These are phyloP conservation scores for Micropoecilia bifurca DNA, from an alignment of 2,797 vertebrate species.

Conservation along the genomic window DNA sequence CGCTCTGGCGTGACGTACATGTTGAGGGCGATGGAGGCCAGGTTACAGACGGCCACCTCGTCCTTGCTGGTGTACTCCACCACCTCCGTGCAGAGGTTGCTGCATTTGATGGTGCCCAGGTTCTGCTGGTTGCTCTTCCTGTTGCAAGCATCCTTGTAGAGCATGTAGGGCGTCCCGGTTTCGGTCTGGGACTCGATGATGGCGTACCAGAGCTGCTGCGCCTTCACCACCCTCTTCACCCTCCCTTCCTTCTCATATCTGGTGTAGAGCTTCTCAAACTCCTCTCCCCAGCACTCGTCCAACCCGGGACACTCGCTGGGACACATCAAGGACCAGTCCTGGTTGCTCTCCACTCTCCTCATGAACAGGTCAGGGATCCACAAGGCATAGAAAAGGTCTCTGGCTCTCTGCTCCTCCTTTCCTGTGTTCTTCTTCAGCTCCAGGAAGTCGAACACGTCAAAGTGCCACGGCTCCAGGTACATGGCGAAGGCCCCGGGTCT, in stretches of 20 bases:
- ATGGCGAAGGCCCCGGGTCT: slow-evolving; percentile 97
- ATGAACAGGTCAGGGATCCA: slow-evolving; percentile 99
- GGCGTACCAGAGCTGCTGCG: slow-evolving; percentile 96
- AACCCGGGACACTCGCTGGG: slow-evolving; percentile 93
- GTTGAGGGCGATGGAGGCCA: slow-evolving; percentile 95
- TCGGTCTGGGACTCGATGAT: slow-evolving; percentile 98
- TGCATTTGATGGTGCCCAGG: slow-evolving; percentile 95
- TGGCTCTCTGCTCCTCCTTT: slow-evolving; percentile 95
- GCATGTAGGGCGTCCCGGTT: slow-evolving; percentile 96
- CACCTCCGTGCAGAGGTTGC: slow-evolving; percentile 96
- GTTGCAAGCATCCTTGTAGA: slow-evolving; percentile 98
- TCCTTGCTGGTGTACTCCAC: slow-evolving; percentile 94
- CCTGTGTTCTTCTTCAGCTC: slow-evolving; percentile 99
- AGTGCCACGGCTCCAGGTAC: slow-evolving; percentile 97
- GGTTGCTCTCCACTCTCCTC: slow-evolving; percentile 94
- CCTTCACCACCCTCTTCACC: slow-evolving; percentile 90
- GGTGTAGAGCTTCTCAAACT: slow-evolving; percentile 94
- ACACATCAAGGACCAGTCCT: slow-evolving; percentile 98
- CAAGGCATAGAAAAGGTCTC: slow-evolving; percentile 94
- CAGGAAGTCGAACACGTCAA: slow-evolving; percentile 95
- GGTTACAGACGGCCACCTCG: slow-evolving; percentile 96
- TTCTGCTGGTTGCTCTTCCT: slow-evolving; percentile 98
- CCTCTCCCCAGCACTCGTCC: slow-evolving; percentile 96
- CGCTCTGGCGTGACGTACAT: slow-evolving; percentile 94
- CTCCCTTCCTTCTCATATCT: slow-evolving; percentile 90